Evolutionary conservation across 2,888 invertebrate species (phyloP), one percentile per base, ranked within the genome.

Genomic region (Melipona beecheii): DNA sequence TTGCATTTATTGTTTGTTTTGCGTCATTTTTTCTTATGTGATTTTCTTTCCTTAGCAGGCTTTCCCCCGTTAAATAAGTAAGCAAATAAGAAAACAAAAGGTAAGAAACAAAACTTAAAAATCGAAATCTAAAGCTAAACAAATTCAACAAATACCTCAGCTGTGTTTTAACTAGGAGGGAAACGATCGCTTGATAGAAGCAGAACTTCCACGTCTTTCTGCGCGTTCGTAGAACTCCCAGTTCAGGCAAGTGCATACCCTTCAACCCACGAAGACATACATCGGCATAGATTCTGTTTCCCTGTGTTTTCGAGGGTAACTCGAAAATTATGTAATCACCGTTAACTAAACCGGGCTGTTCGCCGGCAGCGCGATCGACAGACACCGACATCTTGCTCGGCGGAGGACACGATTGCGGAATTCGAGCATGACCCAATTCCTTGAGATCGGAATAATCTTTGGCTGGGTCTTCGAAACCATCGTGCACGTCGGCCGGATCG

Each of bases 131-230:
- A 52, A 52, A 50, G 17, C 6, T 17, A 27, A 62, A 19, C 4
- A 13, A 2, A 19, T 27, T 11, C 50, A 54, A 27, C 24, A 36
- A 17, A 75, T 87, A 93, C 93, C 93, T 93, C 17, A 94, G 73
- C 77, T 94, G 94, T 3, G 94, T 94, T 81, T 93, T 94, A 0
- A 91, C 92, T 4, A 94, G 69, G 24, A 94, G 87, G 3, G 93
- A 94, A 9, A 93, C 89, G 24, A 93, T 58, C 1, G 92, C 93
- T 58, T 93, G 93, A 82, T 91, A 93, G 71, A 93, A 91, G 64
- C 93, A 93, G 76, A 94, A 94, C 75, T 94, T 94, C 94, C 94
- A 94, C n/a, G 93, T 92, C 19, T 90, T 92, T 74, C 49, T 71
- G 5, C 92, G 91, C n/a, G 60, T 73, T 31, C 94, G 90, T 36